These are phyloP conservation scores for Aphelenchoides avenae DNA, from an alignment of 1,140 invertebrate species.

Conservation along the genomic window DNA sequence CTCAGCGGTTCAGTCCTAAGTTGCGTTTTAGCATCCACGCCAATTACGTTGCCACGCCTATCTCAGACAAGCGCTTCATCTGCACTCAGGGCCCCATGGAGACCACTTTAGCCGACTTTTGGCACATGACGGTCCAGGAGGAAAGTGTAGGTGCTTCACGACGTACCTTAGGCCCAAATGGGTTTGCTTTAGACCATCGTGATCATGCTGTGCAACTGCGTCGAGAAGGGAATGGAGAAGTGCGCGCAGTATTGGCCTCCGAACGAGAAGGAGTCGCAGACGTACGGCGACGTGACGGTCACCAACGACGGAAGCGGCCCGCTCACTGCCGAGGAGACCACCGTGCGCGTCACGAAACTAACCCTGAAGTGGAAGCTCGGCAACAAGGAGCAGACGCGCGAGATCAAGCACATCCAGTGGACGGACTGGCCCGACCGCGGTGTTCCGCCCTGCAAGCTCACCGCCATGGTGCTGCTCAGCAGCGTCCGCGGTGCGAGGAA, in stretches of 20 bases:
- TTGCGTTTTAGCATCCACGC: too few relatives aligned
- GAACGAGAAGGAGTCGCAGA: conserved; percentile 20
- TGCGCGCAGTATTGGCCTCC: conserved; percentile 41
- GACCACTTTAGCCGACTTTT: conserved; percentile 10
- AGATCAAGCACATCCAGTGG: conserved; percentile 27
- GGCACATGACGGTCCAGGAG: conserved; percentile 30
- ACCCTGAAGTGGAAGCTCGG: conserved; percentile 13
- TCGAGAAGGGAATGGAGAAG: conserved; percentile 41
- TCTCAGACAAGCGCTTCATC: conserved; percentile 39
- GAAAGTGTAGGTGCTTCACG: conserved; percentile 19
- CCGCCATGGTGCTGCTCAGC: conserved; percentile 32
- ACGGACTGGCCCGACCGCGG: conserved; percentile 42
- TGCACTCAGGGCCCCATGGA: conserved; percentile 29
- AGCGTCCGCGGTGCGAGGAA: conserved; percentile 39
- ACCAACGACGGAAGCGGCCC: conserved; percentile 9
- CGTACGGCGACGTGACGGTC: conserved; percentile 19
- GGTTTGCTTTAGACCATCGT: too few relatives aligned
- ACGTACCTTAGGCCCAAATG: neutral
- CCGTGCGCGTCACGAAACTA: conserved; percentile 3
- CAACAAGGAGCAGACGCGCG: conserved; percentile 1
- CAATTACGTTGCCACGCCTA: conserved; percentile 34
- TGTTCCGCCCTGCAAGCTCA: conserved; percentile 24
- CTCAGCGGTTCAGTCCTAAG: too few relatives aligned
- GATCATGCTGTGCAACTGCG: conserved; percentile 43
- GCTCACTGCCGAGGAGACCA: conserved; percentile 15